Base-by-base conservation (phyloP, 2,797 vertebrate species). In the Poecilia wingei region DNA sequence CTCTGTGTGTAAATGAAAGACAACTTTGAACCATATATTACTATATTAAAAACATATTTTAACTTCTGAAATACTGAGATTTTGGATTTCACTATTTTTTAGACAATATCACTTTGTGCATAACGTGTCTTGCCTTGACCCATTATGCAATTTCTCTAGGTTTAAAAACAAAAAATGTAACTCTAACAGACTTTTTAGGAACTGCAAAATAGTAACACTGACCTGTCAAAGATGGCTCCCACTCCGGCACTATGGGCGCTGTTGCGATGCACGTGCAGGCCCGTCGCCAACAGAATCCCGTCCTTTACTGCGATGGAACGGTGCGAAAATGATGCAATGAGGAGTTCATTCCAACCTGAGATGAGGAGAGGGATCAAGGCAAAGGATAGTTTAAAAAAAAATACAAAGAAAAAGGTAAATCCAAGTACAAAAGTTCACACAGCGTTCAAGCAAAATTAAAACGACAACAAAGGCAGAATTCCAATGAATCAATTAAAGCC, bases 141-240 rank as follows among this genome's bases (percentile, higher is more conserved):
- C 6, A 22, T 51, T 51, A 51, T 22, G 6, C 49, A 16, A 7
- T 70, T 70, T 45, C 39, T 70, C 12, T 8, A 45, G 25, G 28
- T 45, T 45, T 45, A 28, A 45, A 43, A 70, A 25, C 66, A 43
- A 25, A n/a, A 70, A 45, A 69, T 41, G 10, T 14, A 14, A 16
- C 22, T 43, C 6, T 36, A 33, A 64, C 33, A 33, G 59, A 16
- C 28, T 25, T 28, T 75, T 12, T 53, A 41, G 31, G 43, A 22
- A 41, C 28, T 57, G 16, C 1, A 64, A 72, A 22, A 31, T 10
- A 3, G 9, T 7, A 9, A 79, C 68, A 85, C 74, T 25, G 14
- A 99, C 98, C 98, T 98, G 97, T 99, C 98, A 80, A 99, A 99
- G 95, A 99, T 99, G 94, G 98, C 98, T 81, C 98, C 98, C 28